phyloP scores from a whole-genome alignment of 2,797 vertebrate species.

The Acanthiza pusilla region DNA sequence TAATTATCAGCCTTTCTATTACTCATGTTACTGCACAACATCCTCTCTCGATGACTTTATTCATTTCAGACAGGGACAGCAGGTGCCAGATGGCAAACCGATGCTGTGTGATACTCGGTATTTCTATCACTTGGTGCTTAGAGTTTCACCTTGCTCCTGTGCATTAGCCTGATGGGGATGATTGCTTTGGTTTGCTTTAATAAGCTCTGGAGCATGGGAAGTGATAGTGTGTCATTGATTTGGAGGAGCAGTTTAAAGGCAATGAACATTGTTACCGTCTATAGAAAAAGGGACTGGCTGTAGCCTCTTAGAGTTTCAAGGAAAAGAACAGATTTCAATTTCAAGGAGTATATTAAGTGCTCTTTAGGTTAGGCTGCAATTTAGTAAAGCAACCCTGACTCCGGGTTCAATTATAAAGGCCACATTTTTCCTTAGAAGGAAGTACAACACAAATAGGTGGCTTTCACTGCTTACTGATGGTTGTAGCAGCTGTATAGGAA shows the following conservation, averaged over 20 bases:
- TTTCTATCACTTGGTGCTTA: slow-evolving; percentile 49
- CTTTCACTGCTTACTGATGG: not conserved
- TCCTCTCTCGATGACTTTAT: slow-evolving; percentile 61
- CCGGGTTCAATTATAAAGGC: slow-evolving; percentile 67
- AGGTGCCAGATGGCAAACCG: slow-evolving; percentile 73
- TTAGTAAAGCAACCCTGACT: slow-evolving; percentile 46
- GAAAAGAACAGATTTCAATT: slow-evolving; percentile 50
- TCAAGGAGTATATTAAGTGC: slow-evolving; percentile 62
- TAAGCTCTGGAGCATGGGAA: slow-evolving; percentile 52
- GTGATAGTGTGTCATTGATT: slow-evolving; percentile 28
- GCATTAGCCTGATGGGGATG: slow-evolving; percentile 23
- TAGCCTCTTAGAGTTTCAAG: slow-evolving; percentile 22
- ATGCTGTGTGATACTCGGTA: slow-evolving; percentile 32
- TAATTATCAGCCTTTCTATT: slow-evolving; percentile 68
- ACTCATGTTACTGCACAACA: slow-evolving; percentile 64
- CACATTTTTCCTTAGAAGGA: slow-evolving; percentile 12
- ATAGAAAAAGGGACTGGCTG: slow-evolving; percentile 35
- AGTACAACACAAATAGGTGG: not conserved
- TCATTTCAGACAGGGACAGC: slow-evolving; percentile 62
- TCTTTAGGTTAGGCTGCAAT: slow-evolving; percentile 61
- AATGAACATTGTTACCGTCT: slow-evolving; percentile 9
- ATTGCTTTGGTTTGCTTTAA: slow-evolving; percentile 52
- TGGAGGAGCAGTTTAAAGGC: slow-evolving; percentile 54
- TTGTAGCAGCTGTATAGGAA: not conserved
- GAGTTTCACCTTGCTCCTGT: slow-evolving; percentile 67